Evolutionary conservation across 2,888 invertebrate species (phyloP).

Genomic region (Miltochrista miniata): DNA sequence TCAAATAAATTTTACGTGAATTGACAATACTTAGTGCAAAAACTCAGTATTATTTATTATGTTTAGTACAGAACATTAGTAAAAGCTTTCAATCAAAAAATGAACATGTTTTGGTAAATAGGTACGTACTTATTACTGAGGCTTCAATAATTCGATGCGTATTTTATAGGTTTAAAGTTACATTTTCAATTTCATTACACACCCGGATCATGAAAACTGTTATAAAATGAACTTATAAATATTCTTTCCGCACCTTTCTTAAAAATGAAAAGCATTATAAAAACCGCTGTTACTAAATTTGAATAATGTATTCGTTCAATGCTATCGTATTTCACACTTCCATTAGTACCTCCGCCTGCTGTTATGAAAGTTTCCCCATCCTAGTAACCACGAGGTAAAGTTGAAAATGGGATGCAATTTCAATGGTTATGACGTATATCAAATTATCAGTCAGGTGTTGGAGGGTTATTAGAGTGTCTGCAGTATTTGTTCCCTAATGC

Average conservation of each 20-base stretch:
- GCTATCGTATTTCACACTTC: constrained; percentile 73
- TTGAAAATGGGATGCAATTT: constrained; percentile 21
- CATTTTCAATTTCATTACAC: constrained; percentile 12
- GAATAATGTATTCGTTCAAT: constrained; percentile 69
- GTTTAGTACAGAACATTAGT: no score
- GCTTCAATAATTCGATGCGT: background rate
- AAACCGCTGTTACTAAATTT: constrained; percentile 64
- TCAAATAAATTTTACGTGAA: no score
- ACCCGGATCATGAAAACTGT: constrained; percentile 10
- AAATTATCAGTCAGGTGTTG: constrained; percentile 53
- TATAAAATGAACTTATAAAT: constrained; percentile 27
- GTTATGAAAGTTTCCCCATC: constrained; percentile 23
- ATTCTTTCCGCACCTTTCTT: constrained; percentile 35
- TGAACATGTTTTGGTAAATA: no score
- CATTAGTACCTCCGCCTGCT: constrained; percentile 59
- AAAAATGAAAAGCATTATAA: constrained; percentile 48
- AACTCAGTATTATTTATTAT: no score
- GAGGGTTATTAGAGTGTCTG: constrained; percentile 47
- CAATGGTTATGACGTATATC: constrained; percentile 38
- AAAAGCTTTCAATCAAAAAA: no score
- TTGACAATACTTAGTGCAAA: no score
- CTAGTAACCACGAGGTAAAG: constrained; percentile 20
- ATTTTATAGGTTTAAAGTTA: background rate
- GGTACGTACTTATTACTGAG: no score
- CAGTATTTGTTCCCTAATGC: constrained; percentile 50